A percentile compares a stretch with the other conserved stretches of the same genome.
Conservation (phyloP, 2,888 invertebrate species). For the Ecliptopera silaceata region DNA sequence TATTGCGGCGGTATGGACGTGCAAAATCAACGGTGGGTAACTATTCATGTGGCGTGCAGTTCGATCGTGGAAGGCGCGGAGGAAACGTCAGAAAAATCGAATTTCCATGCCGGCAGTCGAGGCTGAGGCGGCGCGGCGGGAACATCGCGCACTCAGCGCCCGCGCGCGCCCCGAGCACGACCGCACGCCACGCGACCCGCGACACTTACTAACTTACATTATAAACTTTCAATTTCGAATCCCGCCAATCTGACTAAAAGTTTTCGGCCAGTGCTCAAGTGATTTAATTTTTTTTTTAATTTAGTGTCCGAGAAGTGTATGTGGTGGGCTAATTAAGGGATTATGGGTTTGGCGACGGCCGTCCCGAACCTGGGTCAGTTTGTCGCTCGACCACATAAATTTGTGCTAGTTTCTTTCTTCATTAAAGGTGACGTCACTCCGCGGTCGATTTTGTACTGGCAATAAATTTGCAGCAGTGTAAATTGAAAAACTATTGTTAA, state of each 20-base stretch:
- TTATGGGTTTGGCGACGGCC: slow-evolving; percentile 68
- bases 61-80: slow-evolving; percentile 82
- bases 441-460: slow-evolving; percentile 58
- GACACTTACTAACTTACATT: slow-evolving; percentile 37
- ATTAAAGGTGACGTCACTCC: slow-evolving; percentile 79
- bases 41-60: slow-evolving; percentile 75
- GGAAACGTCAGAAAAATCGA: slow-evolving; percentile 83
- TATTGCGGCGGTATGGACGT: slow-evolving; percentile 67
- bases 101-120: slow-evolving; percentile 81
- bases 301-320: slow-evolving; percentile 36
- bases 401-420: slow-evolving; percentile 64
- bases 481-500: slow-evolving; percentile 36
- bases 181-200: slow-evolving; percentile 44
- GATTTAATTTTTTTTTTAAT: slow-evolving; percentile 42
- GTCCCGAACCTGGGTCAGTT: slow-evolving; percentile 61
- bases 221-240: slow-evolving; percentile 35
- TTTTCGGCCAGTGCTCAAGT: slow-evolving; percentile 48
- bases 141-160: slow-evolving; percentile 71
- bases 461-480: slow-evolving; percentile 43
- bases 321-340: slow-evolving; percentile 68
- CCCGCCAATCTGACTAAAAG: slow-evolving; percentile 26
- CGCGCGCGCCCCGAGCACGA: slow-evolving; percentile 61
- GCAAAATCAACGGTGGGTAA: slow-evolving; percentile 74
- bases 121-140: slow-evolving; percentile 78
- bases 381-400: slow-evolving; percentile 66